Conservation (phyloP, 2,797 vertebrate genomes). For the Rallus crepitans region DNA sequence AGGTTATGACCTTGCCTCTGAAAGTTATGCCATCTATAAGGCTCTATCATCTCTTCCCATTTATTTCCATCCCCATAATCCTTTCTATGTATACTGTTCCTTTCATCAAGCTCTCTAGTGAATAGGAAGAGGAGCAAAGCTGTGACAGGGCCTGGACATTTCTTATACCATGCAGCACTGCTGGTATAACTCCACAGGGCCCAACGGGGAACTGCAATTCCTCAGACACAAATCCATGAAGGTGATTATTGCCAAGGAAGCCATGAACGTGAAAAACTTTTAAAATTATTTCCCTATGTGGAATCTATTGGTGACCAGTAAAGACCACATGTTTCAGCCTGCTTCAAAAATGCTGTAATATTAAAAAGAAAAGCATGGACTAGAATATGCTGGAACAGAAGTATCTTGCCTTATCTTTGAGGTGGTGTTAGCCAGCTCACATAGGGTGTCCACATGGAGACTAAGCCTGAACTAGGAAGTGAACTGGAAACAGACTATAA, state of each 20-base stretch:
- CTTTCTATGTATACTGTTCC: not conserved
- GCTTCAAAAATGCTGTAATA: not conserved
- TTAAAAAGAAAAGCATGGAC: not conserved
- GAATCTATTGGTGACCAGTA: not conserved
- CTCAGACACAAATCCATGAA: not conserved
- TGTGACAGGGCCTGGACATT: not conserved
- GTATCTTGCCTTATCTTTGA: not conserved
- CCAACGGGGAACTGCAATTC: not conserved
- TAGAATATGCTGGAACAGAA: not conserved
- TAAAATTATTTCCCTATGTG: not conserved
- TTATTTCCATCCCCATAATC: not conserved
- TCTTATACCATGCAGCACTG: not conserved
- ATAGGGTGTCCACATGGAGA: not conserved
- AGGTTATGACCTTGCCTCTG: not conserved
- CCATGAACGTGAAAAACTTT: not conserved
- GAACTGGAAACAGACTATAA: not conserved
- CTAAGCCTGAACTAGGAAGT: not conserved
- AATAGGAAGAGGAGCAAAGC: not conserved
- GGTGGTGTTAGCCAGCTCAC: not conserved
- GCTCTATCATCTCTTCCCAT: not conserved
- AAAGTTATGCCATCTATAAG: not conserved
- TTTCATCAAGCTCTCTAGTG: not conserved
- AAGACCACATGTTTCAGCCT: not conserved
- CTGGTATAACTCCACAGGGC: not conserved
- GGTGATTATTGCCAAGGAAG: not conserved